A percentile compares a stretch with the other conserved stretches of the same genome.
Conservation (phyloP, 2,888 invertebrate genomes). For the Chromoteleia sp. region DNA sequence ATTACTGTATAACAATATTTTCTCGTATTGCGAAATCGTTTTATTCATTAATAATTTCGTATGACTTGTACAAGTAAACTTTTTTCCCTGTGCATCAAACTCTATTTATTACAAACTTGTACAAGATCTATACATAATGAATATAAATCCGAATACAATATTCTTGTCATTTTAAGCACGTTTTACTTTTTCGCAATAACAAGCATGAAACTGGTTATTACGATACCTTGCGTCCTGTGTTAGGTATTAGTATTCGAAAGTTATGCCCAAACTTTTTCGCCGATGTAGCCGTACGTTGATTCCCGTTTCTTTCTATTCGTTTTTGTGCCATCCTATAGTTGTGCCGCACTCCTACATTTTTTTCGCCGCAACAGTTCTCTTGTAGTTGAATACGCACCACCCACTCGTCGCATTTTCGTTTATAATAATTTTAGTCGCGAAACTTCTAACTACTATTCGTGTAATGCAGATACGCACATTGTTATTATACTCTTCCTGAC, state of each 20-base stretch:
- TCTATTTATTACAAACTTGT: conserved; percentile 60
- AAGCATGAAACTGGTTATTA: conserved; percentile 66
- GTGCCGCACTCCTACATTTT: conserved; percentile 26
- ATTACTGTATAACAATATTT: conserved; percentile 24
- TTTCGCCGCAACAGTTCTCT: conserved; percentile 62
- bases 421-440: conserved; percentile 71
- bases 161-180: conserved; percentile 67
- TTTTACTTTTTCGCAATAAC: conserved; percentile 68
- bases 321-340: conserved; percentile 55
- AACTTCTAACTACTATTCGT: conserved; percentile 55
- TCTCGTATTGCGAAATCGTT: conserved; percentile 17
- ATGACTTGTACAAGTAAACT: conserved; percentile 39
- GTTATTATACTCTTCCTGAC: conserved; percentile 45
- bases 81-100: conserved; percentile 33
- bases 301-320: conserved; percentile 65
- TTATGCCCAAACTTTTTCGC: conserved; percentile 76
- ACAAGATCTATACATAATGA: conserved; percentile 62
- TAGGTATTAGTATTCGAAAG: conserved; percentile 77
- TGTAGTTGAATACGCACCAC: conserved; percentile 63
- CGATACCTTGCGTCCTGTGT: conserved; percentile 58
- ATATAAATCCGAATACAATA: conserved; percentile 64
- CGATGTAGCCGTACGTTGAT: conserved; percentile 76
- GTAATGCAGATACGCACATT: conserved; percentile 40
- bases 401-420: conserved; percentile 65
- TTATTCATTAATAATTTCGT: conserved; percentile 38